Evolutionary conservation across 2,113 vertebrate genomes (phyloP), one percentile per base, ranked within the genome.

Genomic region (Bettongia penicillata): DNA sequence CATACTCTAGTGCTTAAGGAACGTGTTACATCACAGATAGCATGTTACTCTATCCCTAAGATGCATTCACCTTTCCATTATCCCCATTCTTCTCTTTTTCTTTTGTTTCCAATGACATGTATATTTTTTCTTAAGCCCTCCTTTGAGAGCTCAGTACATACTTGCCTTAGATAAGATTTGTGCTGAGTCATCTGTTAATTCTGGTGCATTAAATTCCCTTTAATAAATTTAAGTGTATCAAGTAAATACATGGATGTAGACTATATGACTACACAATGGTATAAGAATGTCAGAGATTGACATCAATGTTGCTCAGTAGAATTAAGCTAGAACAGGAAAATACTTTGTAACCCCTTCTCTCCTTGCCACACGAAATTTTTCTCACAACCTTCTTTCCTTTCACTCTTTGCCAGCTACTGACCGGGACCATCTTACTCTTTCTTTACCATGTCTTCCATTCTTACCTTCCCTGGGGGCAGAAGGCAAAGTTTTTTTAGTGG

Each of bases 151-250:
- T 84, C 8, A 31, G 51, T 90, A 95, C 95, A 53, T 96, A 92
- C 68, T 92, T 95, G 94, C 89, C 84, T 48, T 89, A 52, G 37
- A 94, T 95, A 52, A 89, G 93, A 91, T 95, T 93, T 94, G 51
- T 51, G 89, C 49, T 94, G 90, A 96, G 37, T 92, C 91, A 94
- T 53, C 51, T 49, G 84, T 89, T 53, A 84, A 93, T 94, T 91
- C 1, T 53, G 49, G 48, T 89, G 52, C 95, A 92, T 96, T 51
- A 97, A 92, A 91, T 91, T 31, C 89, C n/a, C 68, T 92, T 92
- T 93, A 95, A 49, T 95, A 94, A 92, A 93, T 92, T n/a, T 96
- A 55, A 51, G 26, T 93, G 84, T 92, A 95, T 95, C 68, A 22
- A 84, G 68, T 43, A 43, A 28, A 19, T 84, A 84, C n/a, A 43